Conservation (phyloP, 2,888 invertebrate genomes). For the Stegophylla sp. region DNA sequence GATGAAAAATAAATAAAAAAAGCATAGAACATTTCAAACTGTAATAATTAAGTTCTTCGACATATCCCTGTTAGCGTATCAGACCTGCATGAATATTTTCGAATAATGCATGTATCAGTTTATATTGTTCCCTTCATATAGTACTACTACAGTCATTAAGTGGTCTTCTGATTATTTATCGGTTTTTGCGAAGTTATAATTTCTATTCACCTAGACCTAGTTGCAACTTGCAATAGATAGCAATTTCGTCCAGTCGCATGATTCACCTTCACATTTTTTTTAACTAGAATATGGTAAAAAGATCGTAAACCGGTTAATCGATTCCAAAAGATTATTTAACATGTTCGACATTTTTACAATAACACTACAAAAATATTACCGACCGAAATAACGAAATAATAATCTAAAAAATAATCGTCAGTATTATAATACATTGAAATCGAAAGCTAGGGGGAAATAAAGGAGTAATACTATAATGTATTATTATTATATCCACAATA, state of each 20-base stretch:
- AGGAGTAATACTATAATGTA: not conserved
- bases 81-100: too few species aligned
- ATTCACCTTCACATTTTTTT: conserved; percentile 30
- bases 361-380: not conserved
- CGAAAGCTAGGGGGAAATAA: not conserved
- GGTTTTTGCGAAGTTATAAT: conserved; percentile 1
- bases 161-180: not conserved
- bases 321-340: conserved; percentile 15
- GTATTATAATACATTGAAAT: not conserved
- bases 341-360: not conserved
- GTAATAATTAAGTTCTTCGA: too few species aligned
- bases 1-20: too few species aligned
- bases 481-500: not conserved
- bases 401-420: not conserved
- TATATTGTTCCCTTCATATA: too few species aligned
- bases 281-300: conserved; percentile 25
- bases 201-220: conserved; percentile 51
- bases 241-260: not conserved
- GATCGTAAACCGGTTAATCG: conserved; percentile 30
- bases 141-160: not conserved
- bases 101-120: too few species aligned
- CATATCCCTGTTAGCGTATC: too few species aligned
- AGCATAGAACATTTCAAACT: too few species aligned
- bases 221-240: conserved; percentile 22
- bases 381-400: not conserved